These are phyloP conservation scores for Crossaster papposus DNA, from an alignment of 53 echinoderm and acorn worm genomes.

Conservation along the genomic window DNA sequence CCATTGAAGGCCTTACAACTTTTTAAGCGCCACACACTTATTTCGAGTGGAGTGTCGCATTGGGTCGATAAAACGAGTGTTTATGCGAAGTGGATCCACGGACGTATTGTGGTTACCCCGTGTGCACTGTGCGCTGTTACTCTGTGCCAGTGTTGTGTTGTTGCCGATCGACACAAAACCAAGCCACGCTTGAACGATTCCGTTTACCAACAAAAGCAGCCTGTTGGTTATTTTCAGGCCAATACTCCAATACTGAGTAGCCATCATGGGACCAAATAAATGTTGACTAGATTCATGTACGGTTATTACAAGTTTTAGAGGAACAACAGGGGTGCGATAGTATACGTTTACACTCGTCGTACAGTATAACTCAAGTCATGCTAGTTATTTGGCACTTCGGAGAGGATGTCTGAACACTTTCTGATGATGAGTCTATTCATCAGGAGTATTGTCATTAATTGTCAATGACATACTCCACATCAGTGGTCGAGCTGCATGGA, in stretches of 20 bases:
- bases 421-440: neutral
- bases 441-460: neutral
- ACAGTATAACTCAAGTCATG: neutral
- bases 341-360: neutral
- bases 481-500: neutral
- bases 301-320: neutral
- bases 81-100: neutral
- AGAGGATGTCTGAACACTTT: neutral
- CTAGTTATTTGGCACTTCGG: neutral
- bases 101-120: neutral
- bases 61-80: too few species aligned
- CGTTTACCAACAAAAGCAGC: neutral
- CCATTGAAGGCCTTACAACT: conserved; percentile 4
- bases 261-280: neutral
- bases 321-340: neutral
- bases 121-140: too few species aligned
- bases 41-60: neutral
- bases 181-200: conserved; percentile 23
- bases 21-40: neutral
- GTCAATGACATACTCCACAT: neutral
- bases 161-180: conserved; percentile 16
- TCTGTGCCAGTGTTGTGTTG: too few species aligned
- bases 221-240: neutral
- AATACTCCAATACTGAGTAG: too few species aligned
- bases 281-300: neutral